Conservation (phyloP, 1,140 invertebrate species). For the Drosophila ananassae region DNA sequence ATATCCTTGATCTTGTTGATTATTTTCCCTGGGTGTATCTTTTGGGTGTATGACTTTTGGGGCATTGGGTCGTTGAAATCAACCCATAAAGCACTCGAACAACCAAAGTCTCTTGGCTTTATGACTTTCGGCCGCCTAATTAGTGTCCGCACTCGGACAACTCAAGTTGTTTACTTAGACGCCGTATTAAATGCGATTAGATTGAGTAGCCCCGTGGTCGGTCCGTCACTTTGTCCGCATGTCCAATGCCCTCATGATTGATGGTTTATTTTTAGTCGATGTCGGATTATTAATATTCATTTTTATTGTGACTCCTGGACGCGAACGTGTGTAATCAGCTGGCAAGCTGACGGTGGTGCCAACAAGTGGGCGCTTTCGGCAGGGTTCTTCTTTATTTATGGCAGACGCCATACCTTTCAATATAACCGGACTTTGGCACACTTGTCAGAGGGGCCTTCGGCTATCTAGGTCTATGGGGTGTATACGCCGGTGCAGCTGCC, state of each 20-base stretch:
- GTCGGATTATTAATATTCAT: slow-evolving; percentile 73
- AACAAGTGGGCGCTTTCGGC: slow-evolving; percentile 14
- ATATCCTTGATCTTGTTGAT: neutral
- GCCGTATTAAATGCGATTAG: slow-evolving; percentile 71
- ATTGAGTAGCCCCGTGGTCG: slow-evolving; percentile 41
- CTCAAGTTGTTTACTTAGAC: slow-evolving; percentile 75
- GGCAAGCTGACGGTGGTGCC: slow-evolving; percentile 8
- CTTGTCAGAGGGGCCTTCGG: slow-evolving; percentile 41
- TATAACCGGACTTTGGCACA: slow-evolving; percentile 44
- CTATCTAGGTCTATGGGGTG: slow-evolving; percentile 41
- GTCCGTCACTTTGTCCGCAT: neutral
- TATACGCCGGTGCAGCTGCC: slow-evolving; percentile 7
- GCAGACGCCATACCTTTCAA: slow-evolving; percentile 28
- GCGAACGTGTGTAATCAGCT: slow-evolving; percentile 38
- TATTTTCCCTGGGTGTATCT: slow-evolving; percentile 10
- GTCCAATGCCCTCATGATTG: slow-evolving; percentile 67
- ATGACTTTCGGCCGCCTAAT: slow-evolving; percentile 49
- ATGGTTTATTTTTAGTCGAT: slow-evolving; percentile 74
- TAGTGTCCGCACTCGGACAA: slow-evolving; percentile 35
- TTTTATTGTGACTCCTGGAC: slow-evolving; percentile 51
- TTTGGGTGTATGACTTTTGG: slow-evolving; percentile 8
- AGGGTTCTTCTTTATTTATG: slow-evolving; percentile 32
- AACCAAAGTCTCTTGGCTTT: slow-evolving; percentile 30
- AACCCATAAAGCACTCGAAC: slow-evolving; percentile 1
- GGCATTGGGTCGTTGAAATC: slow-evolving; percentile 21